A percentile compares a stretch with the other conserved stretches of the same genome.
These are phyloP conservation scores for Cistogaster globosa DNA, from an alignment of 2,888 invertebrate species.

Conservation along the genomic window DNA sequence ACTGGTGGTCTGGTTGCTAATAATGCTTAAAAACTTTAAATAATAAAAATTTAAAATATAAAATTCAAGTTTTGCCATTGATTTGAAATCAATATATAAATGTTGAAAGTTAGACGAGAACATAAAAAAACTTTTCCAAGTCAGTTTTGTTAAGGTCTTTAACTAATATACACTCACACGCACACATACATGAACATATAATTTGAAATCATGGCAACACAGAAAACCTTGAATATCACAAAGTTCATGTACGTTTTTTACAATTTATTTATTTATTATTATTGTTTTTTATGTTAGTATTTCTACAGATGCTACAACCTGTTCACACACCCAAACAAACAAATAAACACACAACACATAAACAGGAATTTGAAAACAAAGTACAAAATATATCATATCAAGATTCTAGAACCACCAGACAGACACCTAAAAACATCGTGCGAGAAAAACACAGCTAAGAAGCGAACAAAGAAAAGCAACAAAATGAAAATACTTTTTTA, in stretches of 20 bases:
- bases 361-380: constrained; percentile 40
- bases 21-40: too few relatives aligned
- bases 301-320: constrained; percentile 42
- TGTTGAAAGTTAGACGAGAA: not conserved
- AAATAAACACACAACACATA: constrained; percentile 31
- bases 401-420: too few relatives aligned
- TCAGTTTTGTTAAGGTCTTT: constrained; percentile 45
- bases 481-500: not conserved
- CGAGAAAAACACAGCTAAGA: not conserved
- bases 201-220: not conserved
- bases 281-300: not conserved
- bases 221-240: constrained; percentile 57
- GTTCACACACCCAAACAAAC: not conserved
- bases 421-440: not conserved
- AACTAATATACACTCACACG: constrained; percentile 2
- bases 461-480: not conserved
- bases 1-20: too few relatives aligned
- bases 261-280: constrained; percentile 1
- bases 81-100: constrained; percentile 31
- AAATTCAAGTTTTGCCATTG: not conserved
- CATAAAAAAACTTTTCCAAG: constrained; percentile 51
- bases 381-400: not conserved
- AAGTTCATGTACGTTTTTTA: constrained; percentile 50
- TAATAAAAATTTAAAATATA: too few relatives aligned
- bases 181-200: not conserved